Percentiles rank a stretch among this genome's conserved stretches.
Conservation (phyloP, 1,140 invertebrate species). For the Phymastichus coffea region DNA sequence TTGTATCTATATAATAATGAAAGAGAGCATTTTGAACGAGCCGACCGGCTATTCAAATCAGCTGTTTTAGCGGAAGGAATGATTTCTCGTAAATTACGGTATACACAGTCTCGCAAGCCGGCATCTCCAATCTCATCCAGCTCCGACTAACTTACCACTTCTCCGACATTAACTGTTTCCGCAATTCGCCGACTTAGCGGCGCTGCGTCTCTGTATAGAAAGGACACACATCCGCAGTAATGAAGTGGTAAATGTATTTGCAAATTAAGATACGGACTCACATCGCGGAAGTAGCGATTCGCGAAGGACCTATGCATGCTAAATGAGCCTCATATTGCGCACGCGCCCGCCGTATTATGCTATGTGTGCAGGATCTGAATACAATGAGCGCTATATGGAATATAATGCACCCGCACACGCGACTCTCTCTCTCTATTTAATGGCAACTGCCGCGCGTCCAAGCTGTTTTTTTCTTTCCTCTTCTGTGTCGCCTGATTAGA, state of each 20-base stretch:
- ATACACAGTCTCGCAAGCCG: too few relatives aligned
- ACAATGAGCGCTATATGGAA: slow-evolving; percentile 42
- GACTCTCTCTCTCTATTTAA: slow-evolving; percentile 31
- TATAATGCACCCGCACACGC: slow-evolving; percentile 40
- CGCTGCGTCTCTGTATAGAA: background rate
- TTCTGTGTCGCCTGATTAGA: background rate
- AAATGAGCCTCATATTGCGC: slow-evolving; percentile 40
- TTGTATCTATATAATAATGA: too few relatives aligned
- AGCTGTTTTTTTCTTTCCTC: background rate
- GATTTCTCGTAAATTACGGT: too few relatives aligned
- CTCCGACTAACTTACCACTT: too few relatives aligned
- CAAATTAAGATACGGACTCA: slow-evolving; percentile 20
- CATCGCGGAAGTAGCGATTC: slow-evolving; percentile 18
- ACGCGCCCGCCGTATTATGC: slow-evolving; percentile 28
- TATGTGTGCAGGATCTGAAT: slow-evolving; percentile 43
- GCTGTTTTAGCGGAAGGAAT: too few relatives aligned
- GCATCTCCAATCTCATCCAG: too few relatives aligned
- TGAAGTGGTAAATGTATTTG: slow-evolving; percentile 22
- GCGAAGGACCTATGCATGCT: slow-evolving; percentile 43
- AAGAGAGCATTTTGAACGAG: too few relatives aligned
- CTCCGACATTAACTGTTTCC: slow-evolving; percentile 7
- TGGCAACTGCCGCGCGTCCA: background rate
- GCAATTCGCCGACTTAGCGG: background rate
- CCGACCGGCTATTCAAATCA: too few relatives aligned
- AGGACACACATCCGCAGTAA: background rate